Conservation (phyloP, 2,888 invertebrate species). For the Drosophila neotestacea region DNA sequence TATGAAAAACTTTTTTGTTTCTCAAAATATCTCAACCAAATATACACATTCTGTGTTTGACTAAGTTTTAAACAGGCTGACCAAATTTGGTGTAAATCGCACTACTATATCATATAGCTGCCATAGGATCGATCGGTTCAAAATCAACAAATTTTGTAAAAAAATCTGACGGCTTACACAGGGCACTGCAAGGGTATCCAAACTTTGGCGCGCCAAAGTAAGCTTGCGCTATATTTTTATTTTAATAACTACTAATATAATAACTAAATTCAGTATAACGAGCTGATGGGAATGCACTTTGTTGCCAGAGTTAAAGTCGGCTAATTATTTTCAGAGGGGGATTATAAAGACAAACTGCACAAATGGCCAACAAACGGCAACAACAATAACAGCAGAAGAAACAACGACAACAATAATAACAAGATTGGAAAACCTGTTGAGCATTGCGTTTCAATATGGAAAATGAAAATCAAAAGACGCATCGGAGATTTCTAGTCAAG, state of each 20-base stretch:
- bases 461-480: conserved; percentile 51
- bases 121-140: no score
- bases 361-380: conserved; percentile 67
- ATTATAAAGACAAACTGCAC: conserved; percentile 52
- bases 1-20: no score
- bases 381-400: conserved; percentile 19
- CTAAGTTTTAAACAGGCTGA: no score
- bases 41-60: no score
- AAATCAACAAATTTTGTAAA: no score
- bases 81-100: no score
- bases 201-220: no score
- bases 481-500: conserved; percentile 25
- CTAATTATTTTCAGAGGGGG: conserved; percentile 30
- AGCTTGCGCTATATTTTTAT: no score
- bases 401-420: conserved; percentile 21
- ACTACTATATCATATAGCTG: no score
- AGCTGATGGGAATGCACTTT: not conserved
- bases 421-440: conserved; percentile 41
- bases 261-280: not conserved
- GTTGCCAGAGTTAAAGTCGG: conserved; percentile 5
- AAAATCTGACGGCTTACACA: no score
- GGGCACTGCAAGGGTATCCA: no score
- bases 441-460: conserved; percentile 43
- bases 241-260: not conserved
- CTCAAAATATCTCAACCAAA: no score